A percentile compares a stretch with the other conserved stretches of the same genome.
These are phyloP conservation scores for Apis dorsata DNA, from an alignment of 1,140 invertebrate genomes.

Conservation along the genomic window DNA sequence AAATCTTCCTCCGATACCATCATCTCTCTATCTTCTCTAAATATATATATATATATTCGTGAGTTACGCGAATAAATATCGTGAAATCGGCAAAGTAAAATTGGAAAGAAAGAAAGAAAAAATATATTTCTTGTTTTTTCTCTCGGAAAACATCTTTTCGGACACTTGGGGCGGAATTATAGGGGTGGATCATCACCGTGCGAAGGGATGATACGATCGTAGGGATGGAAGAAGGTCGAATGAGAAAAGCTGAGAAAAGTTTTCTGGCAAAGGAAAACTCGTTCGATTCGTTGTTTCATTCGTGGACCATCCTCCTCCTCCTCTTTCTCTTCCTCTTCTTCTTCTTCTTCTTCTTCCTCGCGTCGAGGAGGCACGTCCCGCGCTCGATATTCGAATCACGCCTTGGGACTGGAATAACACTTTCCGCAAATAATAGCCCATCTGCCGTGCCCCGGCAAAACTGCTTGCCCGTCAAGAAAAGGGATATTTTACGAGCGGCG, in stretches of 20 bases:
- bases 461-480: slow-evolving; percentile 44
- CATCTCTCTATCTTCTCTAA: no score
- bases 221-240: no score
- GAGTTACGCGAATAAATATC: slow-evolving; percentile 3
- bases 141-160: slow-evolving; percentile 9
- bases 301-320: not conserved
- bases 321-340: not conserved
- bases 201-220: slow-evolving; percentile 37
- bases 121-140: not conserved
- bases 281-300: slow-evolving; percentile 16
- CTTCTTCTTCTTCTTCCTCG: not conserved
- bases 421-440: slow-evolving; percentile 47
- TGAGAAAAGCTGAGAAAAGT: not conserved
- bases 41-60: no score
- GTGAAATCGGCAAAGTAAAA: not conserved
- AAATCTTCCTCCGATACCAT: not conserved
- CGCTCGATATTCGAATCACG: slow-evolving; percentile 40
- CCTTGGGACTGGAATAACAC: slow-evolving; percentile 38
- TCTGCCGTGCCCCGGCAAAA: slow-evolving; percentile 22
- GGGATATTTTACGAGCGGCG: slow-evolving; percentile 47
- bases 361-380: not conserved
- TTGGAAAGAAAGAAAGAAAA: not conserved
- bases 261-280: not conserved
- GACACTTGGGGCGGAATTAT: slow-evolving; percentile 23
- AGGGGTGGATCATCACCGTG: not conserved